Conservation (phyloP, 2,888 invertebrate genomes). For the Cynaeus angustus region DNA sequence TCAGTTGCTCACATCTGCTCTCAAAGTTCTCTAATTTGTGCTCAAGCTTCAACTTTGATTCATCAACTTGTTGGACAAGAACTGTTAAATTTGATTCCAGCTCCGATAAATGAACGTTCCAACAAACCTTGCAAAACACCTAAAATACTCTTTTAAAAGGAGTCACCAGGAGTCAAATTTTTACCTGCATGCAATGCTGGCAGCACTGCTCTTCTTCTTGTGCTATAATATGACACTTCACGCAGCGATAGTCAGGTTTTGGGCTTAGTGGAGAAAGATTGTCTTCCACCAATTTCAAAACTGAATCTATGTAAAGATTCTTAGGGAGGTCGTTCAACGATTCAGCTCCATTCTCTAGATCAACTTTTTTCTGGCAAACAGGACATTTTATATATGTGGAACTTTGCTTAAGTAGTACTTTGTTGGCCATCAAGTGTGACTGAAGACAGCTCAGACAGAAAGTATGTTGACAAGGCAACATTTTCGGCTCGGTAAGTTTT, state of each 20-base stretch:
- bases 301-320: slow-evolving; percentile 79
- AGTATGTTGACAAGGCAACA: slow-evolving; percentile 81
- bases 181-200: slow-evolving; percentile 78
- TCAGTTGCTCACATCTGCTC: slow-evolving; percentile 74
- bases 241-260: slow-evolving; percentile 62
- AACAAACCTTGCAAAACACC: slow-evolving; percentile 78
- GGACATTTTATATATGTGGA: slow-evolving; percentile 72
- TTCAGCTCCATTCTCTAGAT: slow-evolving; percentile 72
- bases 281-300: slow-evolving; percentile 74
- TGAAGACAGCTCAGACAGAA: slow-evolving; percentile 78
- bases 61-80: slow-evolving; percentile 75
- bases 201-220: slow-evolving; percentile 69
- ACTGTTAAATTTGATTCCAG: slow-evolving; percentile 75
- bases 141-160: slow-evolving; percentile 62
- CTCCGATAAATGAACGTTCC: slow-evolving; percentile 76
- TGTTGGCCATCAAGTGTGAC: slow-evolving; percentile 67
- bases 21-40: slow-evolving; percentile 76
- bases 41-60: slow-evolving; percentile 73
- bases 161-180: background rate
- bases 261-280: slow-evolving; percentile 51
- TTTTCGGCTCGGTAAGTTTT: slow-evolving; percentile 75
- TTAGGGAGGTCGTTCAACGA: slow-evolving; percentile 77
- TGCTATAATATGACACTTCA: slow-evolving; percentile 68
- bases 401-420: slow-evolving; percentile 50
- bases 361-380: slow-evolving; percentile 73